phyloP scores from a whole-genome alignment of 2,888 invertebrate species.

The Agapostemon virescens region DNA sequence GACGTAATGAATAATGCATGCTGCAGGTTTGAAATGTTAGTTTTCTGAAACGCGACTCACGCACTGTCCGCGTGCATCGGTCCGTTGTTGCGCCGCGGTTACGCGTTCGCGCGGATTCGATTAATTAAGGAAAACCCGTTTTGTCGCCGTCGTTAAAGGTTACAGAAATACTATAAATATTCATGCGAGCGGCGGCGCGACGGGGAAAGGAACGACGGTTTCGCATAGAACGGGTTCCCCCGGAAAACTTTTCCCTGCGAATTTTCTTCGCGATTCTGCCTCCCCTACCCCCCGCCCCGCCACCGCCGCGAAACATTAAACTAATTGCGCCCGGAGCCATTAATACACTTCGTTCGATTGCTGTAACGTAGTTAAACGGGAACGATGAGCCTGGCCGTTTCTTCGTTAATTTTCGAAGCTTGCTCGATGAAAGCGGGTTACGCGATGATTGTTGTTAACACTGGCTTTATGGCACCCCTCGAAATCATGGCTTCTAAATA shows the following conservation, averaged over 20 bases:
- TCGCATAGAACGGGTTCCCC: not conserved
- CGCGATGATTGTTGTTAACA: not conserved
- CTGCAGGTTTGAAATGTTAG: conserved; percentile 53
- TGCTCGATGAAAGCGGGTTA: not conserved
- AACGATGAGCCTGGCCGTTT: not conserved
- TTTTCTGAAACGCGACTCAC: conserved; percentile 51
- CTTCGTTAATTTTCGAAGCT: conserved; percentile 3
- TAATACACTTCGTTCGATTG: conserved; percentile 17
- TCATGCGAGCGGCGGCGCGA: not conserved
- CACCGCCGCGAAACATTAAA: conserved; percentile 10
- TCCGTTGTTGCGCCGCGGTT: conserved; percentile 31
- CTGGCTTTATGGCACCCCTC: too few relatives aligned
- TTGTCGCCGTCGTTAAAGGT: conserved; percentile 9
- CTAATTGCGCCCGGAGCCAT: conserved; percentile 19
- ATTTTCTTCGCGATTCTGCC: not conserved
- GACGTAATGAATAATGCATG: conserved; percentile 61
- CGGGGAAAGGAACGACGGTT: too few relatives aligned
- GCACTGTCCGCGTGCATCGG: conserved; percentile 35
- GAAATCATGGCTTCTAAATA: too few relatives aligned
- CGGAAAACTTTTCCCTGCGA: not conserved
- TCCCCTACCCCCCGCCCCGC: too few relatives aligned
- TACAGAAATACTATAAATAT: conserved; percentile 9
- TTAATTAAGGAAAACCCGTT: conserved; percentile 32
- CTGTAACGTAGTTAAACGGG: conserved; percentile 4
- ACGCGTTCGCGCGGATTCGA: conserved; percentile 17